A percentile compares a stretch with the other conserved stretches of the same genome.
Conservation (phyloP, 2,888 invertebrate species). For the Ceraclea dissimilis region DNA sequence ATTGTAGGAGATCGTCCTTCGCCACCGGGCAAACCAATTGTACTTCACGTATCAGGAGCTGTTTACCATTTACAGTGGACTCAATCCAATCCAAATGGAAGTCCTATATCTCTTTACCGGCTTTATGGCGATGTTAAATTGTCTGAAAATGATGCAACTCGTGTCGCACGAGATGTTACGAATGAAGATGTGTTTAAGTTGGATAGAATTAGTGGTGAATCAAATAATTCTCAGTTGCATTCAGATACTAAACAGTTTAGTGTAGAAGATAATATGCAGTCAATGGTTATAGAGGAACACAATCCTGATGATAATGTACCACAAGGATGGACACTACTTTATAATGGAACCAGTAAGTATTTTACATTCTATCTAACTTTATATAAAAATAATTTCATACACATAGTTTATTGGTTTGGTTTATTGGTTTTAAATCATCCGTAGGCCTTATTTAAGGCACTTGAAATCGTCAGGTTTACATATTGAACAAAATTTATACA, state of each 20-base stretch:
- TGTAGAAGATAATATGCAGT: constrained; percentile 43
- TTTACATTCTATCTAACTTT: background rate
- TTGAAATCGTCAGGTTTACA: no score
- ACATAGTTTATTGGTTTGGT: no score
- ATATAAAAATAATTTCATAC: no score
- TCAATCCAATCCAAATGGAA: constrained; percentile 69
- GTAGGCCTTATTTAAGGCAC: no score
- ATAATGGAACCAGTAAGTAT: constrained; percentile 66
- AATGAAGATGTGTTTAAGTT: background rate
- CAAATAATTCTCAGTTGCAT: constrained; percentile 30
- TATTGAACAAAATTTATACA: no score
- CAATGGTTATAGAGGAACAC: constrained; percentile 15
- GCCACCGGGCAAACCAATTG: constrained; percentile 65
- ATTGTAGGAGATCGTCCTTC: constrained; percentile 67
- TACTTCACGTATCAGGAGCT: constrained; percentile 65
- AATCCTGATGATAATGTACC: constrained; percentile 35
- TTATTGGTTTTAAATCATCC: no score
- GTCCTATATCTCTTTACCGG: constrained; percentile 63
- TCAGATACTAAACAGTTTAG: constrained; percentile 35
- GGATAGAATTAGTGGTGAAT: constrained; percentile 5
- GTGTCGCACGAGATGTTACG: constrained; percentile 11
- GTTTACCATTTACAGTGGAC: constrained; percentile 78
- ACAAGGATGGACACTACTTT: constrained; percentile 55
- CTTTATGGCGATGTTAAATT: constrained; percentile 53
- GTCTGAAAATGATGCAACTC: constrained; percentile 10